A percentile compares a stretch with the other conserved stretches of the same genome.
Evolutionary conservation across 2,113 vertebrate species (phyloP).

Genomic region (Struthidea cinerea): DNA sequence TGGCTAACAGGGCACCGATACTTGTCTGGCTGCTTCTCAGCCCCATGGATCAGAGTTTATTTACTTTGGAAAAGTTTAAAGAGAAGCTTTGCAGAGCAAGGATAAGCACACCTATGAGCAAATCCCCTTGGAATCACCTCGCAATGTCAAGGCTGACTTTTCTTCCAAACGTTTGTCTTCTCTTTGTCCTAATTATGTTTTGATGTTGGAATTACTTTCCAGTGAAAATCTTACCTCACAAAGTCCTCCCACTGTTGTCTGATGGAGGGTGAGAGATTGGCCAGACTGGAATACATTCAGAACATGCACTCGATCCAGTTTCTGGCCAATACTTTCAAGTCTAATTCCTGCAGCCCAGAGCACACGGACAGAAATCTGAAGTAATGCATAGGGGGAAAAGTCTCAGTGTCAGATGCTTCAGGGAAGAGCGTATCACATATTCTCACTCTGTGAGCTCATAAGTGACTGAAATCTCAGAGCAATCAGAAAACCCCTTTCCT

Average conservation of each 20-base stretch:
- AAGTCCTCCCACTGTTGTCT: not conserved
- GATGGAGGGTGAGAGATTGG: not conserved
- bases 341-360: not conserved
- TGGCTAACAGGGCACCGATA: no score
- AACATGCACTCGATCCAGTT: not conserved
- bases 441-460: not conserved
- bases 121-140: not conserved
- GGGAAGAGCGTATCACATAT: not conserved
- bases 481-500: not conserved
- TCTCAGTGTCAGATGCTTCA: not conserved
- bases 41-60: not conserved
- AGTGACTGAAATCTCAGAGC: not conserved
- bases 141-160: not conserved
- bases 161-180: not conserved
- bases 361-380: not conserved
- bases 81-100: not conserved
- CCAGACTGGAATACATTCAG: not conserved
- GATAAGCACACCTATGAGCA: not conserved
- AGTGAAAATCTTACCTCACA: not conserved
- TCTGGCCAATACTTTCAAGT: not conserved
- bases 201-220: not conserved
- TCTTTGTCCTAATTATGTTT: not conserved
- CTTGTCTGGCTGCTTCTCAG: not conserved
- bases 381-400: accelerated
- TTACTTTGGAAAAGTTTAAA: not conserved